Percentiles rank a stretch among this genome's conserved stretches.
Conservation (phyloP, 2,113 vertebrate genomes). For the Erythrolamprus reginae region DNA sequence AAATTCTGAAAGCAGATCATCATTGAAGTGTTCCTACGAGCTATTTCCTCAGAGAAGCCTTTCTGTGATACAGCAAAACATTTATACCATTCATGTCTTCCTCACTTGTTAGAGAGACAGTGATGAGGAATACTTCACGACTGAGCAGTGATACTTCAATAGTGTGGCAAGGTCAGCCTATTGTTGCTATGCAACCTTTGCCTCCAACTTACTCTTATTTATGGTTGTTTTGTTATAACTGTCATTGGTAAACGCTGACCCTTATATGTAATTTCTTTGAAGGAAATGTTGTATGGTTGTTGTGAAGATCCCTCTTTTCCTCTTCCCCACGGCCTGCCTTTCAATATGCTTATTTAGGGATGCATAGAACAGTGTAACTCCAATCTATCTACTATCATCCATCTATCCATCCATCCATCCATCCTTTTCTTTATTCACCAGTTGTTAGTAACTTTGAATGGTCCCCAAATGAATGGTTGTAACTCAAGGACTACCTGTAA, state of each 20-base stretch:
- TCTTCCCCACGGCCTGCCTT: neutral
- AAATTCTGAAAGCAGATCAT: conserved; percentile 30
- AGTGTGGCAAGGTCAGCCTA: conserved; percentile 27
- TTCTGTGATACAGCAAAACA: conserved; percentile 48
- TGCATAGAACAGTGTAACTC: neutral
- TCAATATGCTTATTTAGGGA: neutral
- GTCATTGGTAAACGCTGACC: neutral
- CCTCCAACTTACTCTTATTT: neutral
- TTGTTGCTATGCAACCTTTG: conserved; percentile 37
- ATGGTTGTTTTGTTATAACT: neutral
- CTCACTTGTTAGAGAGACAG: conserved; percentile 42
- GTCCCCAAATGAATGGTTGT: neutral
- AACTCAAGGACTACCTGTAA: neutral
- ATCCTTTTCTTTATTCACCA: neutral
- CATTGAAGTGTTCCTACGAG: conserved; percentile 44
- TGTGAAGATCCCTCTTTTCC: neutral
- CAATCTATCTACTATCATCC: neutral
- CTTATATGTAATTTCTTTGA: neutral
- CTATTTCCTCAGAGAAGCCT: conserved; percentile 33
- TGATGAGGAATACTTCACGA: neutral
- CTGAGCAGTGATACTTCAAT: neutral
- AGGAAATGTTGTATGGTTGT: neutral
- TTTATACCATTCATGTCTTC: conserved; percentile 44
- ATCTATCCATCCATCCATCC: neutral
- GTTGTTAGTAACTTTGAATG: neutral